Percentiles rank a stretch among this genome's conserved stretches.
These are phyloP conservation scores for Bothrops jararaca DNA, from an alignment of 2,113 vertebrate genomes.

Conservation along the genomic window DNA sequence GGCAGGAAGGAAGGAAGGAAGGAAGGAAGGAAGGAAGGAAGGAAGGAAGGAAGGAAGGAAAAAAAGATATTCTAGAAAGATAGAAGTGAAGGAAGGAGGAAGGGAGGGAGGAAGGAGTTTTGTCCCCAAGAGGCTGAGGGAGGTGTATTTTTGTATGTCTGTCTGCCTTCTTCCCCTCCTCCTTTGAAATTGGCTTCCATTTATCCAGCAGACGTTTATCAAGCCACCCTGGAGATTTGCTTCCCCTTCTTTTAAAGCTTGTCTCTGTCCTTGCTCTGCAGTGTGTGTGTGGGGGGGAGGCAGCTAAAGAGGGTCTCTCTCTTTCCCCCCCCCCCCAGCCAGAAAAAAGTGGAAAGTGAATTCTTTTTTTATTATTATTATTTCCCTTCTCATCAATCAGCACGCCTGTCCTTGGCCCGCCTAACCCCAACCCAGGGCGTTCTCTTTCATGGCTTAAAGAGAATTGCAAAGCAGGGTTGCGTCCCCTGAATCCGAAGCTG, in stretches of 20 bases:
- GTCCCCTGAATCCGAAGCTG: neutral
- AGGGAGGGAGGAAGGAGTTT: neutral
- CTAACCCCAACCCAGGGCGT: neutral
- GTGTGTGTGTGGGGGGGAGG: neutral
- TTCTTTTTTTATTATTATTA: neutral
- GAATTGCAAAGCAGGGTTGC: constrained; percentile 8
- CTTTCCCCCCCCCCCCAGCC: neutral
- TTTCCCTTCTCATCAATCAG: neutral
- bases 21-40: too few relatives aligned
- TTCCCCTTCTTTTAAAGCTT: neutral
- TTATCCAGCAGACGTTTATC: neutral
- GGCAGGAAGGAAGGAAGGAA: too few relatives aligned
- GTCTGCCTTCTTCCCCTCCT: neutral
- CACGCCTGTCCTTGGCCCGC: neutral
- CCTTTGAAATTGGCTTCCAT: neutral
- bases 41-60: too few relatives aligned
- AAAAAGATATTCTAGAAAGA: too few relatives aligned
- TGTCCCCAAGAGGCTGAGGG: neutral
- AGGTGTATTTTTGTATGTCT: too few relatives aligned
- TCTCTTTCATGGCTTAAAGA: constrained; percentile 17
- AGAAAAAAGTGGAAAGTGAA: neutral
- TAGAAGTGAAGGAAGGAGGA: too few relatives aligned
- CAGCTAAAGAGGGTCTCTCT: neutral
- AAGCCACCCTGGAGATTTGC: neutral
- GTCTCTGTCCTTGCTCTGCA: neutral